Evolutionary conservation across 2,113 vertebrate genomes (phyloP).

Genomic region (Atherinomorus stipes): DNA sequence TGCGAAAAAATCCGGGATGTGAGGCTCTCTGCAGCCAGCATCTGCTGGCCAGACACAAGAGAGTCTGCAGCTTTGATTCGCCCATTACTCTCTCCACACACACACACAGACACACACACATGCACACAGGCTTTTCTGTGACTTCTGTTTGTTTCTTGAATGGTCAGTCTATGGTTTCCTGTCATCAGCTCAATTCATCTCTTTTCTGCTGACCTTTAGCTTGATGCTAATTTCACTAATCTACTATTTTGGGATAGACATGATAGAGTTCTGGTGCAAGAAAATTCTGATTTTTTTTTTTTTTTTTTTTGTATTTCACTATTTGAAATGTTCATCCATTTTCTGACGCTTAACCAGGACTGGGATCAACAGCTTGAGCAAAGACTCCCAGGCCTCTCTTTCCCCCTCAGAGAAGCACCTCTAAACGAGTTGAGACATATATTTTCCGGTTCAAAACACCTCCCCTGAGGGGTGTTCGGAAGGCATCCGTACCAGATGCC

Average conservation of each 20-base stretch:
- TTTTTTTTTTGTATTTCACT: not conserved
- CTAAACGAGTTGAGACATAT: too few relatives aligned
- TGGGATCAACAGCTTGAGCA: too few relatives aligned
- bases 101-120: slow-evolving; percentile 4
- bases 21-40: slow-evolving; percentile 66
- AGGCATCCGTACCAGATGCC: too few relatives aligned
- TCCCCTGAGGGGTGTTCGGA: too few relatives aligned
- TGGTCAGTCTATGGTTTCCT: not conserved
- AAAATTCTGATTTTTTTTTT: not conserved
- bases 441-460: too few relatives aligned
- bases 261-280: not conserved
- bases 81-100: slow-evolving; percentile 17
- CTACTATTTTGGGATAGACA: not conserved
- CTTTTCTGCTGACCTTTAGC: slow-evolving; percentile 10
- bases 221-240: not conserved
- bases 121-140: not conserved
- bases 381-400: too few relatives aligned
- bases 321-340: not conserved
- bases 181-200: slow-evolving; percentile 4
- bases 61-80: slow-evolving; percentile 42
- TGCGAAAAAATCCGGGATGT: slow-evolving; percentile 72
- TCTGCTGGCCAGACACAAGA: slow-evolving; percentile 73
- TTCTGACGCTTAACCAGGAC: not conserved
- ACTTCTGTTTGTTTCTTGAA: slow-evolving; percentile 9
- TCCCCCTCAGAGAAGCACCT: too few relatives aligned